Conservation (phyloP, 2,113 vertebrate genomes). For the Peucedramus taeniatus region DNA sequence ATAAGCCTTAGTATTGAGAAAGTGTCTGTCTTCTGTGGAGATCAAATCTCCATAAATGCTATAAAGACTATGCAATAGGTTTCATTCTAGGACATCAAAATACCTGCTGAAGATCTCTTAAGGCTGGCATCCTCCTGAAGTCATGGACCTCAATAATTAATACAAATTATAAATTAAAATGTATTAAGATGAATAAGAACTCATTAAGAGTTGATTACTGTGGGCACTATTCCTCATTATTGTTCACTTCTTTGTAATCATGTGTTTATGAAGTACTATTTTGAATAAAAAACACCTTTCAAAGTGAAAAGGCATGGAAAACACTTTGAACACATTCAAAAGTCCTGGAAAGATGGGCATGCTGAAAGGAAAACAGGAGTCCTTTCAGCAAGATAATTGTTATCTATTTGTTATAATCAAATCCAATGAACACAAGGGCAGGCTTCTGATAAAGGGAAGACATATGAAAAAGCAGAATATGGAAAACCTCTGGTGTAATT, state of each 20-base stretch:
- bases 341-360: background rate
- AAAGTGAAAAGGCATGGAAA: background rate
- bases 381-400: slow-evolving; percentile 5
- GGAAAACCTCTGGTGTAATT: slow-evolving; percentile 37
- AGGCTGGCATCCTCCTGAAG: slow-evolving; percentile 27
- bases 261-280: background rate
- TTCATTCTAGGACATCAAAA: slow-evolving; percentile 20
- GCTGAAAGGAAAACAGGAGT: background rate
- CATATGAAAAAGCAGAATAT: slow-evolving; percentile 32
- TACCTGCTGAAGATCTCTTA: slow-evolving; percentile 5
- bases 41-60: slow-evolving; percentile 28
- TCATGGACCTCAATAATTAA: slow-evolving; percentile 46
- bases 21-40: slow-evolving; percentile 24
- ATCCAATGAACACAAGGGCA: background rate
- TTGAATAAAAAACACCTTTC: slow-evolving; percentile 12
- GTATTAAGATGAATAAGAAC: slow-evolving; percentile 29
- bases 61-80: slow-evolving; percentile 10
- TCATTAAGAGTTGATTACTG: background rate
- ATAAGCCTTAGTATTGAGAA: background rate
- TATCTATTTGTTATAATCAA: slow-evolving; percentile 32
- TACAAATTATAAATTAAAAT: slow-evolving; percentile 19
- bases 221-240: background rate
- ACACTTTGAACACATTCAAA: background rate
- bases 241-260: background rate
- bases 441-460: slow-evolving; percentile 2